Conservation (phyloP, 2,113 vertebrate species). For the Oreochromis tanganicae region DNA sequence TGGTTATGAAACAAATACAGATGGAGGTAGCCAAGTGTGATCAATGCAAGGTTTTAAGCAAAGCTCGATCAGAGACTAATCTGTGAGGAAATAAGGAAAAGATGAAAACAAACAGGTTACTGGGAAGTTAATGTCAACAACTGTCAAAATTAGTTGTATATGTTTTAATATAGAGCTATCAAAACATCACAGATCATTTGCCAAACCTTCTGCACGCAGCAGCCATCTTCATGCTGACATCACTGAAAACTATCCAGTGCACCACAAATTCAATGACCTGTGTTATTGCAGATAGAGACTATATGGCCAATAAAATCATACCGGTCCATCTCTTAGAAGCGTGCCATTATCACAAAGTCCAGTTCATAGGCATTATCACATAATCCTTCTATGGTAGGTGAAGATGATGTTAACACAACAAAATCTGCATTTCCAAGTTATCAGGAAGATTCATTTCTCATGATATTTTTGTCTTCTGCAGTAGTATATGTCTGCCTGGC, state of each 20-base stretch:
- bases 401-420: constrained; percentile 34
- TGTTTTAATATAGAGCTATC: neutral
- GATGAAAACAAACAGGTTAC: neutral
- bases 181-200: neutral
- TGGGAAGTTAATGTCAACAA: neutral
- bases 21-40: neutral
- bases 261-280: constrained; percentile 40
- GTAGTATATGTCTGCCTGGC: neutral
- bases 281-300: constrained; percentile 33
- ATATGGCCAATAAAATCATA: constrained; percentile 52
- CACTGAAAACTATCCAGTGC: constrained; percentile 20
- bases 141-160: neutral
- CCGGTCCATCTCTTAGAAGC: constrained; percentile 10
- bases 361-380: constrained; percentile 36
- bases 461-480: constrained; percentile 27
- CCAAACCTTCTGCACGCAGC: neutral
- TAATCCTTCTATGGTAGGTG: constrained; percentile 25
- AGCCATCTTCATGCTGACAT: constrained; percentile 25
- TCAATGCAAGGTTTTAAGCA: neutral
- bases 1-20: constrained; percentile 12
- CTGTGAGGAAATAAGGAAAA: neutral
- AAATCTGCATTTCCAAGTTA: constrained; percentile 35
- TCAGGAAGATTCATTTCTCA: neutral
- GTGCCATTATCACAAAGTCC: constrained; percentile 18
- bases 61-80: neutral